Percentiles rank a stretch among this genome's conserved stretches.
phyloP scores from a whole-genome alignment of 2,888 invertebrate species.

The Emmelina monodactyla region DNA sequence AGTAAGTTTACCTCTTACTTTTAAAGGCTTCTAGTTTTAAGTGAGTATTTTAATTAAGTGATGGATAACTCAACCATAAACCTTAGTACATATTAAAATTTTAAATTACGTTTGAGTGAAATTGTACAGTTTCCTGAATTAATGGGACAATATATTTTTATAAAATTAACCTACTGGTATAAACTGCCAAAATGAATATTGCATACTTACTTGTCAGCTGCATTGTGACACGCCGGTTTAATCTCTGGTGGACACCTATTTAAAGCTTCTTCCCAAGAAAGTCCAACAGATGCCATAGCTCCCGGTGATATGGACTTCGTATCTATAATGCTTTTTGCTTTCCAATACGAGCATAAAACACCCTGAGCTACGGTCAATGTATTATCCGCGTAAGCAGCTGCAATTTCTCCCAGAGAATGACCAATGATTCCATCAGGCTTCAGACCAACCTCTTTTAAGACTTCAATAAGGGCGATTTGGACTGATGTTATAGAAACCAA shows the following conservation, averaged over 20 bases:
- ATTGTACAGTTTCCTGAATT: no score
- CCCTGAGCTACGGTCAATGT: conserved; percentile 94
- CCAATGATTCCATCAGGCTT: conserved; percentile 94
- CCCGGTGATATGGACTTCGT: conserved; percentile 76
- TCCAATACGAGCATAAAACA: conserved; percentile 91
- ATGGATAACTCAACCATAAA: no score
- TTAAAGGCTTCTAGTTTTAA: no score
- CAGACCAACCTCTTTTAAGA: conserved; percentile 77
- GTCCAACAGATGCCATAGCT: conserved; percentile 92
- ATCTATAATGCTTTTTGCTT: conserved; percentile 85
- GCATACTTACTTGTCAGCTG: no score
- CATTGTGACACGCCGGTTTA: conserved; percentile 93
- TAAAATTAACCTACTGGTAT: neutral
- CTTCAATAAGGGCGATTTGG: conserved; percentile 95
- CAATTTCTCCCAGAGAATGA: conserved; percentile 93
- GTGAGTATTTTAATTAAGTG: no score
- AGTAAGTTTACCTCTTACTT: no score
- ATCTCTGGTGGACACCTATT: conserved; percentile 79
- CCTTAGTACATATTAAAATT: no score
- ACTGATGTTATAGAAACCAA: conserved; percentile 95
- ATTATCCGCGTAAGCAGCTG: conserved; percentile 97
- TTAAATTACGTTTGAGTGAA: no score
- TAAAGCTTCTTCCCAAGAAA: conserved; percentile 85
- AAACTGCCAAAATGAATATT: neutral
- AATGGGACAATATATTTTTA: no score